Base-by-base conservation (phyloP, 1,140 invertebrate genomes). In the Drosophila parabipectinata region DNA sequence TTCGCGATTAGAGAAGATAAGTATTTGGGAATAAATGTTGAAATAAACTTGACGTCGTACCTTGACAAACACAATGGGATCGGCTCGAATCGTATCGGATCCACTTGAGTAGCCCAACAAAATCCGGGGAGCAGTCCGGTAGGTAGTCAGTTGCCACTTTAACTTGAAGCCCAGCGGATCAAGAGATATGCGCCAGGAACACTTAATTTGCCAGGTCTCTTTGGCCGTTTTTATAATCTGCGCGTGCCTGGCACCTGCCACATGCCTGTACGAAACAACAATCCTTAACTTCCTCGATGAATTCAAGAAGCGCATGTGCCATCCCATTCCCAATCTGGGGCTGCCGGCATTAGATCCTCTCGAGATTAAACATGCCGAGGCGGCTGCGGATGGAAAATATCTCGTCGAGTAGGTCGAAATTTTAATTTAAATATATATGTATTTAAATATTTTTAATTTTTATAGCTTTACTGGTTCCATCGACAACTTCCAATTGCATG, bases 271-370 rank as follows among this genome's bases (percentile, higher is more conserved):
- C 58, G 90, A 90, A 34, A 39, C 51, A 3, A 39, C 26, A 12
- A 77, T 91, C 41, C 15, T 48, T 2, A n/a, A 24, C 6, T 90
- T 91, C 52, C 59, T 91, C 0, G 21, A 88, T 0, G 69, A 88
- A 59, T 72, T 91, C 9, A 54, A 73, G 6, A 32, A 50, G 48
- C 90, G 90, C 1, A 91, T 91, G 90, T 91, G 90, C 14, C 90
- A 91, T 52, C 90, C 90, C 1, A 91, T 91, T 47, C 89, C 89
- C 0, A 79, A 77, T 47, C 66, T 91, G 45, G 90, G 90, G 0
- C 56, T 91, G 6, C 90, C 85, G 8, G 79, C 90, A 1, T 50
- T 91, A 45, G 90, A 91, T 76, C 90, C 90, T 3, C 32, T 91
- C 6, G 5, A 73, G 45, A 30, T 77, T 8, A 59, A 41, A n/a